These are phyloP conservation scores for Lycia hirtaria DNA, from an alignment of 2,888 invertebrate species.

Conservation along the genomic window DNA sequence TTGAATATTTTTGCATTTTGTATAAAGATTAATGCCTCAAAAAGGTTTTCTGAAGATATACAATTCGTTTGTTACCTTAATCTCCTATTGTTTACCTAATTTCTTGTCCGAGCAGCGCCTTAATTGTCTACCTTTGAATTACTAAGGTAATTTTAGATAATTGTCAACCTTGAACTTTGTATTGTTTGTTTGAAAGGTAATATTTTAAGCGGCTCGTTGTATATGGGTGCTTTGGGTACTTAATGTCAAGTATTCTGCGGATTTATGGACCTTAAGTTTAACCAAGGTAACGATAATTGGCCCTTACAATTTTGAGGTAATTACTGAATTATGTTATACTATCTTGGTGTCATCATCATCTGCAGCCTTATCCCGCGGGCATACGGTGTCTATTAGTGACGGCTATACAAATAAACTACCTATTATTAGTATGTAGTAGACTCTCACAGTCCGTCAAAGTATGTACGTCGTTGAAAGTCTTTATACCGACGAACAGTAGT, in stretches of 20 bases:
- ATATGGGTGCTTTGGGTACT: constrained; percentile 13
- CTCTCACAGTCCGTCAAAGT: too few relatives aligned
- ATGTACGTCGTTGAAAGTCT: too few relatives aligned
- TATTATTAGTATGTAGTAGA: too few relatives aligned
- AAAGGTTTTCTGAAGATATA: too few relatives aligned
- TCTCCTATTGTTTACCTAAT: not conserved
- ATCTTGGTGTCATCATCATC: too few relatives aligned
- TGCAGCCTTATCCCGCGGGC: too few relatives aligned
- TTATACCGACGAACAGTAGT: too few relatives aligned
- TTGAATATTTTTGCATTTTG: too few relatives aligned
- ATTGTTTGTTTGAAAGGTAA: constrained; percentile 15
- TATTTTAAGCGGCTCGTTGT: constrained; percentile 12
- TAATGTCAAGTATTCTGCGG: constrained; percentile 7
- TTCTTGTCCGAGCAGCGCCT: not conserved
- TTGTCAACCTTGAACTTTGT: constrained; percentile 16
- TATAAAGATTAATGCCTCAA: too few relatives aligned
- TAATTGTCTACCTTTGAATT: constrained; percentile 8
- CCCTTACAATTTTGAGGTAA: not conserved
- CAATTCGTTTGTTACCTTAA: not conserved
- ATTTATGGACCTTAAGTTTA: constrained; percentile 12
- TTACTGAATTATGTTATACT: not conserved
- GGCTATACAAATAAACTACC: too few relatives aligned
- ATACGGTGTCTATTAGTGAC: too few relatives aligned
- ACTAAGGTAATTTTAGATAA: constrained; percentile 15
- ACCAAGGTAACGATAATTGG: constrained; percentile 4